A percentile compares a stretch with the other conserved stretches of the same genome.
These are phyloP conservation scores for Lymantria monacha DNA, from an alignment of 2,888 invertebrate genomes.

Conservation along the genomic window DNA sequence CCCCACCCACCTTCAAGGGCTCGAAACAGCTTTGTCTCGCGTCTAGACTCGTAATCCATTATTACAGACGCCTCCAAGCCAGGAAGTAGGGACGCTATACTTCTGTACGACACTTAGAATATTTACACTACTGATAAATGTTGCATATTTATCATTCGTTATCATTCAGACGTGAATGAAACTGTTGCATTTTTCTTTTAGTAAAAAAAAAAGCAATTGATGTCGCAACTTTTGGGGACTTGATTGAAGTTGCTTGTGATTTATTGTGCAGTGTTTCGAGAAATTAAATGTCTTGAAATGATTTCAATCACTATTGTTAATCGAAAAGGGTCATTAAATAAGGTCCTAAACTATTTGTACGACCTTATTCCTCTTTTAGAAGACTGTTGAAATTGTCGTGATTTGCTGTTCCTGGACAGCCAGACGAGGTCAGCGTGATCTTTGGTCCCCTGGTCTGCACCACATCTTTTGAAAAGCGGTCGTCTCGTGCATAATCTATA, in stretches of 20 bases:
- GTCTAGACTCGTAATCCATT: slow-evolving; percentile 79
- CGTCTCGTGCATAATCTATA: too few relatives aligned
- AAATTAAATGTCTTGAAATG: slow-evolving; percentile 1
- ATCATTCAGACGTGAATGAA: slow-evolving; percentile 61
- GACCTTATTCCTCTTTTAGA: too few relatives aligned
- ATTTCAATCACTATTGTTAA: not conserved
- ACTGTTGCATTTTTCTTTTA: slow-evolving; percentile 68
- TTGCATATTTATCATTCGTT: slow-evolving; percentile 64
- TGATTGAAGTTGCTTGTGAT: slow-evolving; percentile 4
- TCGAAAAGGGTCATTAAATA: too few relatives aligned
- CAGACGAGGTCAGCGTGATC: too few relatives aligned
- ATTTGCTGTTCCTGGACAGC: too few relatives aligned
- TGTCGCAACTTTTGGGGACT: slow-evolving; percentile 13
- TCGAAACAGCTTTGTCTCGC: slow-evolving; percentile 72
- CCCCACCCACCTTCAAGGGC: slow-evolving; percentile 45
- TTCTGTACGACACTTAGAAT: slow-evolving; percentile 69
- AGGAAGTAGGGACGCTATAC: slow-evolving; percentile 55
- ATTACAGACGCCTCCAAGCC: slow-evolving; percentile 63
- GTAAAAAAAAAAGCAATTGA: slow-evolving; percentile 30
- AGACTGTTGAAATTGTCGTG: too few relatives aligned
- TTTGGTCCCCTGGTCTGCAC: too few relatives aligned
- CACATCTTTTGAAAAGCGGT: too few relatives aligned
- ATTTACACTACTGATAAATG: slow-evolving; percentile 73
- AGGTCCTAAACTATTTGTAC: too few relatives aligned
- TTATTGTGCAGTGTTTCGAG: slow-evolving; percentile 1